These are phyloP conservation scores for Ceratosolen solmsi DNA, from an alignment of 1,140 invertebrate species.

Conservation along the genomic window DNA sequence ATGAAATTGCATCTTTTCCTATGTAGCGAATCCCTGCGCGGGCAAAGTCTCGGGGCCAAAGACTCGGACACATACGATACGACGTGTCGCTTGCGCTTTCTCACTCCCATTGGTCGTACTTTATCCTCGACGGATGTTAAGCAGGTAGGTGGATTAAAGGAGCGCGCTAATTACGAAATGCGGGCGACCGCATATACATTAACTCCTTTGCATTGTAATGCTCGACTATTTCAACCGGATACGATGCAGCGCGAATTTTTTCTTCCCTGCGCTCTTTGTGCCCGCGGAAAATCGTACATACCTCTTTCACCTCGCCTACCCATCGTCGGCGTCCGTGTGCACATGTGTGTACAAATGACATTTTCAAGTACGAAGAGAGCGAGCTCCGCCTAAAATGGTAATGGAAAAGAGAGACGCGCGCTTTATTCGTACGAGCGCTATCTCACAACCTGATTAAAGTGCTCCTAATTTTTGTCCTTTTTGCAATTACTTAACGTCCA, in stretches of 20 bases:
- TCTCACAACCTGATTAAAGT: conserved; percentile 46
- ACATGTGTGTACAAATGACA: conserved; percentile 28
- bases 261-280: neutral
- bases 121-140: conserved; percentile 50
- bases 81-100: neutral
- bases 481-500: conserved; percentile 51
- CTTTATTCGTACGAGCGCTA: neutral
- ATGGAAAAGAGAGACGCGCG: conserved; percentile 33
- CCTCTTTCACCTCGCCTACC: neutral
- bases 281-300: neutral
- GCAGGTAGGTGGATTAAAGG: conserved; percentile 64
- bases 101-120: neutral
- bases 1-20: conserved; percentile 44
- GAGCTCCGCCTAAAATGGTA: conserved; percentile 38
- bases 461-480: conserved; percentile 45
- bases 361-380: conserved; percentile 35
- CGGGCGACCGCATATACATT: conserved; percentile 39
- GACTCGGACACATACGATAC: neutral
- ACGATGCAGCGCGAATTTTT: conserved; percentile 27
- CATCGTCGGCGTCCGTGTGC: no score
- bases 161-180: conserved; percentile 67
- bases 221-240: conserved; percentile 35
- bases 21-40: neutral
- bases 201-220: conserved; percentile 32
- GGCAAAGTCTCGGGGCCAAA: neutral